phyloP scores from a whole-genome alignment of 35 echinoderm and acorn worm species.

The Strongylocentrotus purpuratus region DNA sequence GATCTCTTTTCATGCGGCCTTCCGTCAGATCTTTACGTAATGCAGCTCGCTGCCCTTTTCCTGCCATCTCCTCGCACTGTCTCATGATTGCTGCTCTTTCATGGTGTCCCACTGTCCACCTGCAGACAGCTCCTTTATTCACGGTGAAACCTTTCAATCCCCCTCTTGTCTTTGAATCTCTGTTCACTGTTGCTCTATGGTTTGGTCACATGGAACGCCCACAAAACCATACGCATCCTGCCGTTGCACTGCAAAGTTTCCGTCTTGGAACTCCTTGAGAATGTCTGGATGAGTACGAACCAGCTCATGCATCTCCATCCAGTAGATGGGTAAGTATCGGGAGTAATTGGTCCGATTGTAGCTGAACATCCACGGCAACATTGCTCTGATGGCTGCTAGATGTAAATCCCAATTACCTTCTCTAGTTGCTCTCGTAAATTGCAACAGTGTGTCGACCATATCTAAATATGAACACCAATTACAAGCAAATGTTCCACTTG shows the following conservation, averaged over 20 bases:
- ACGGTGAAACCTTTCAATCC: slow-evolving; percentile 58
- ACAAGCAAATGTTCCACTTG: slow-evolving; percentile 25
- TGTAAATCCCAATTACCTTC: slow-evolving; percentile 65
- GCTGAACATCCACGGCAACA: slow-evolving; percentile 65
- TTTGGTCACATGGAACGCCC: slow-evolving; percentile 55
- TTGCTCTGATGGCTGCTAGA: slow-evolving; percentile 52
- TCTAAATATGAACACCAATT: slow-evolving; percentile 69
- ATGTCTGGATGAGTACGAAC: slow-evolving; percentile 21
- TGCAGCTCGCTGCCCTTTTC: slow-evolving; percentile 6
- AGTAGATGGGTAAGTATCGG: slow-evolving; percentile 60
- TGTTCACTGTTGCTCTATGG: slow-evolving; percentile 69
- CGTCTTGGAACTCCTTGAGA: slow-evolving; percentile 19
- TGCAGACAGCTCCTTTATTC: slow-evolving; percentile 62
- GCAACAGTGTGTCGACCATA: slow-evolving; percentile 59
- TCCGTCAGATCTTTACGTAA: too few species aligned
- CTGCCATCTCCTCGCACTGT: slow-evolving; percentile 79
- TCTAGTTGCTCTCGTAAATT: slow-evolving; percentile 63
- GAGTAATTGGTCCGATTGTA: slow-evolving; percentile 68
- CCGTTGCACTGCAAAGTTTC: slow-evolving; percentile 70
- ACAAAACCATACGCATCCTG: slow-evolving; percentile 51
- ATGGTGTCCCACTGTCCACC: slow-evolving; percentile 56
- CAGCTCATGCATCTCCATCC: slow-evolving; percentile 57
- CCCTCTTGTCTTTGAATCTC: slow-evolving; percentile 62
- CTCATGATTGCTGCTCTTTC: slow-evolving; percentile 71
- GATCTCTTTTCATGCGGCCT: too few species aligned